phyloP scores from a whole-genome alignment of 2,888 invertebrate species.

The Chrysina gloriosa region DNA sequence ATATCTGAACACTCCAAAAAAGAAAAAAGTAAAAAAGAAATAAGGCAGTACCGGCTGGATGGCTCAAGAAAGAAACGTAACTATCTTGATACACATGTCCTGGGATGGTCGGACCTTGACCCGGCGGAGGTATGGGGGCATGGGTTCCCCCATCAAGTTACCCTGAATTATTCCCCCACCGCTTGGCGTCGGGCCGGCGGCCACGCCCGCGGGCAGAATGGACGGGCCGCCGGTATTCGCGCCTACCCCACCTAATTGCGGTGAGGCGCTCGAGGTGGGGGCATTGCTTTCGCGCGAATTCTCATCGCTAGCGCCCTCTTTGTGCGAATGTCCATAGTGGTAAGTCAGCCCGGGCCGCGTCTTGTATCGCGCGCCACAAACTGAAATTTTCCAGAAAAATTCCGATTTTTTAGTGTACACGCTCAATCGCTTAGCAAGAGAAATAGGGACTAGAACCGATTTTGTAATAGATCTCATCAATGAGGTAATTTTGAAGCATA shows the following conservation, averaged over 20 bases:
- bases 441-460: conserved; percentile 63
- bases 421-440: conserved; percentile 55
- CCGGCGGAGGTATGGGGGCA: conserved; percentile 55
- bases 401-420: conserved; percentile 52
- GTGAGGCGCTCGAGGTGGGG: conserved; percentile 59
- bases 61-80: conserved; percentile 76
- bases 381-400: conserved; percentile 69
- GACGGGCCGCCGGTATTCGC: conserved; percentile 48
- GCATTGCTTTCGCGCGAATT: conserved; percentile 65
- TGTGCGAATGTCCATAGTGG: conserved; percentile 94
- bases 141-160: conserved; percentile 55
- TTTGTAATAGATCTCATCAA: conserved; percentile 34
- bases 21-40: conserved; percentile 55
- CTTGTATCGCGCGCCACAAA: conserved; percentile 96
- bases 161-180: conserved; percentile 41
- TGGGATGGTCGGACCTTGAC: conserved; percentile 56
- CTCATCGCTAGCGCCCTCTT: conserved; percentile 69
- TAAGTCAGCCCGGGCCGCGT: conserved; percentile 95
- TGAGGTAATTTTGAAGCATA: conserved; percentile 40
- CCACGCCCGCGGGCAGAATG: conserved; percentile 42
- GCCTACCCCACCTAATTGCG: conserved; percentile 45
- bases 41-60: conserved; percentile 68
- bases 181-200: conserved; percentile 44
- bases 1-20: conserved; percentile 58
- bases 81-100: conserved; percentile 74